These are phyloP conservation scores for Sarcophaga carnaria DNA, from an alignment of 2,888 invertebrate genomes.

Conservation along the genomic window DNA sequence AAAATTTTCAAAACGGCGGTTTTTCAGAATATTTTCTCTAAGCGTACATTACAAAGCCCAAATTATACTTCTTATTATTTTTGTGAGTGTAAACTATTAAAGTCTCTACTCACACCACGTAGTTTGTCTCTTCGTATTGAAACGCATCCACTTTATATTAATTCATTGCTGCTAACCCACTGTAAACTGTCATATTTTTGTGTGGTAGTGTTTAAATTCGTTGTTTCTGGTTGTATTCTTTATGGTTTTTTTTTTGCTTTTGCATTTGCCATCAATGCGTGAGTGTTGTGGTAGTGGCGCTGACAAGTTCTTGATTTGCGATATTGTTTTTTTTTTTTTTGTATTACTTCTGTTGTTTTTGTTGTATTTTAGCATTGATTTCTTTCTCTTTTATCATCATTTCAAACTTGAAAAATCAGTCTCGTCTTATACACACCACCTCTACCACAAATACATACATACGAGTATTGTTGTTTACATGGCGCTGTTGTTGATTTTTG, in stretches of 20 bases:
- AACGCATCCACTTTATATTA: too few species aligned
- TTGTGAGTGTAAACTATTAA: too few species aligned
- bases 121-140: too few species aligned
- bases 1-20: too few species aligned
- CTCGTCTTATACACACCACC: conserved; percentile 2
- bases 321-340: conserved; percentile 5
- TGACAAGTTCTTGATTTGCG: conserved; percentile 39
- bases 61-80: too few species aligned
- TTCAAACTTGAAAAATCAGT: conserved; percentile 47
- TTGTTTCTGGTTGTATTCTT: neutral
- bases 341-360: conserved; percentile 5
- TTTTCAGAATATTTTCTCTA: too few species aligned
- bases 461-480: neutral
- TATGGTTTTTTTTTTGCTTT: neutral
- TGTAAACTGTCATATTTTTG: neutral
- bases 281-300: conserved; percentile 47
- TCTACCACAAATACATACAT: neutral
- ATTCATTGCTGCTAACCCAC: neutral
- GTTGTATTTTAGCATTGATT: conserved; percentile 56
- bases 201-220: neutral
- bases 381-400: conserved; percentile 33
- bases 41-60: too few species aligned
- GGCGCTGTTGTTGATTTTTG: neutral
- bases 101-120: too few species aligned
- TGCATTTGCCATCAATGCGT: conserved; percentile 10